These are phyloP conservation scores for Vanessa cardui DNA, from an alignment of 2,888 invertebrate genomes.

Conservation along the genomic window DNA sequence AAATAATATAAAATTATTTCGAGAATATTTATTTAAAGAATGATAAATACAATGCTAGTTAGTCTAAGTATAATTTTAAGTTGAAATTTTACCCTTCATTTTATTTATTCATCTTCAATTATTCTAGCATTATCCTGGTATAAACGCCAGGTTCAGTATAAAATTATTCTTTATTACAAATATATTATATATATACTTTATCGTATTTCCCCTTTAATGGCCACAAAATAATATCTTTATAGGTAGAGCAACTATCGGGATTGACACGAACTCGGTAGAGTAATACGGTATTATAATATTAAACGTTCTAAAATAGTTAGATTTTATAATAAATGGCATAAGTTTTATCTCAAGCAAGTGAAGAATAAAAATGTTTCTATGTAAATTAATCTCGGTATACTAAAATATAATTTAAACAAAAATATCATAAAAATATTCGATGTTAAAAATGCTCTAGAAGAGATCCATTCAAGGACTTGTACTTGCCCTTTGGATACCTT, in stretches of 20 bases:
- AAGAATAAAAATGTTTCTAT: neutral
- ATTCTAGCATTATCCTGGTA: neutral
- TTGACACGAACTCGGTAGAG: conserved; percentile 49
- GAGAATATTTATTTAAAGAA: no score
- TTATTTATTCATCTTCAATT: neutral
- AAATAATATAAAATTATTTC: no score
- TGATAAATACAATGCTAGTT: no score
- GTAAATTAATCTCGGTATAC: neutral
- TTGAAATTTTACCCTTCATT: no score
- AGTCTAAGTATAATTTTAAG: neutral
- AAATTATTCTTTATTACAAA: no score
- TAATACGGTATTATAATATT: conserved; percentile 52
- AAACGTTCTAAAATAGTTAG: conserved; percentile 18
- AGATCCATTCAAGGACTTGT: no score
- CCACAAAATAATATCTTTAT: conserved; percentile 31
- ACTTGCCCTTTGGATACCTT: no score
- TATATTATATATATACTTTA: neutral
- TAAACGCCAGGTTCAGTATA: no score
- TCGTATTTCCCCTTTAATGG: conserved; percentile 10
- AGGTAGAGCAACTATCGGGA: conserved; percentile 49
- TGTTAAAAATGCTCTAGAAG: no score
- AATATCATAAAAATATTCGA: no score
- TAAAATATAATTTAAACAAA: neutral
- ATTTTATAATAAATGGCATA: conserved; percentile 13
- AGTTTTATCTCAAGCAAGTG: neutral